Conservation (phyloP, 2,113 vertebrate genomes). For the Gallinago paraguaiae region DNA sequence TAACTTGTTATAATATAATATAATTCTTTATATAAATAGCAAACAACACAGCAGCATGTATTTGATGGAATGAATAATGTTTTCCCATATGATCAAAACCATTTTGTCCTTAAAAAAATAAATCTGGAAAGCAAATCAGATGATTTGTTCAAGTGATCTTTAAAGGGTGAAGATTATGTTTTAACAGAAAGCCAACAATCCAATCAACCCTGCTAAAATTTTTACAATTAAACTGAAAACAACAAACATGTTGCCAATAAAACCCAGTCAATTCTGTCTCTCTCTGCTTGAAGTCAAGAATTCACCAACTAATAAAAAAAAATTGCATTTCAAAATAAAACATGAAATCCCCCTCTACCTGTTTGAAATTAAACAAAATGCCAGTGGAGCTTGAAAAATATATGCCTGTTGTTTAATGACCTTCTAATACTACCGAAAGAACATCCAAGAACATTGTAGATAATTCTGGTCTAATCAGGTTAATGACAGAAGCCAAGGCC, state of each 20-base stretch:
- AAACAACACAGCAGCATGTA: slow-evolving; percentile 22
- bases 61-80: slow-evolving; percentile 13
- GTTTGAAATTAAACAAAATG: slow-evolving; percentile 26
- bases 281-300: slow-evolving; percentile 3
- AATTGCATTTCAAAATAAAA: slow-evolving; percentile 46
- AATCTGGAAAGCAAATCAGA: background rate
- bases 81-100: background rate
- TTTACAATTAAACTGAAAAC: background rate
- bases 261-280: background rate
- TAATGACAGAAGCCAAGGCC: slow-evolving; percentile 40
- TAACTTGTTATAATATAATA: background rate
- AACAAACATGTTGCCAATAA: background rate
- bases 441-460: slow-evolving; percentile 45
- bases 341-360: slow-evolving; percentile 42
- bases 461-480: slow-evolving; percentile 51
- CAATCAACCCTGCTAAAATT: background rate
- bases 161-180: background rate
- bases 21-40: background rate
- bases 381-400: background rate
- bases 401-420: slow-evolving; percentile 37
- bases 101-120: background rate
- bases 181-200: background rate
- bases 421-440: slow-evolving; percentile 49
- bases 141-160: background rate
- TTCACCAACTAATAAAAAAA: slow-evolving; percentile 7